A percentile compares a stretch with the other conserved stretches of the same genome.
phyloP scores from a whole-genome alignment of 2,113 vertebrate genomes.

The Thryonomys swinderianus region DNA sequence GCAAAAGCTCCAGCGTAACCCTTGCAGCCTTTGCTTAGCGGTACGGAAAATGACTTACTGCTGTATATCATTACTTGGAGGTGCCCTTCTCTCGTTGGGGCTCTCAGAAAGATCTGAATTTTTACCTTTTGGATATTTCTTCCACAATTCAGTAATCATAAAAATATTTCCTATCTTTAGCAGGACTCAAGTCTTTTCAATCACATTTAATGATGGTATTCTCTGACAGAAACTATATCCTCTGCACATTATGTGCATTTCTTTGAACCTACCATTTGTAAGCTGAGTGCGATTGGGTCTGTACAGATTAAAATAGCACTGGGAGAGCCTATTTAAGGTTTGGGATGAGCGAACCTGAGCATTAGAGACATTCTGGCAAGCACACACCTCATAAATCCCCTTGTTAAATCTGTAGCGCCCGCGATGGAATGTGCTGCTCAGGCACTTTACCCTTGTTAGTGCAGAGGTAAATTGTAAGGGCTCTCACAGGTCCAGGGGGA shows the following conservation, averaged over 20 bases:
- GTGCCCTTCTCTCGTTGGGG: neutral
- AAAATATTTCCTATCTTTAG: slow-evolving; percentile 51
- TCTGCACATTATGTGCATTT: slow-evolving; percentile 57
- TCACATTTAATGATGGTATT: slow-evolving; percentile 75
- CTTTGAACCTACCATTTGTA: slow-evolving; percentile 55
- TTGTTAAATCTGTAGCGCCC: slow-evolving; percentile 63
- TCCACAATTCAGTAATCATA: slow-evolving; percentile 21
- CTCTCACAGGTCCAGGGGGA: slow-evolving; percentile 14
- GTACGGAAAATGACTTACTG: slow-evolving; percentile 16
- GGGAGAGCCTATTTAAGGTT: slow-evolving; percentile 75
- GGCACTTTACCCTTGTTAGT: slow-evolving; percentile 69
- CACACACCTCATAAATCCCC: slow-evolving; percentile 1
- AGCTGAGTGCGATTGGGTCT: slow-evolving; percentile 67
- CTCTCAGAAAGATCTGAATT: slow-evolving; percentile 6
- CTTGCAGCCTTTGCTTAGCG: slow-evolving; percentile 15
- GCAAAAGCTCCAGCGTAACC: neutral
- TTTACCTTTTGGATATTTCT: slow-evolving; percentile 60
- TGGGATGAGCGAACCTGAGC: slow-evolving; percentile 74
- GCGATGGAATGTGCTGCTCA: slow-evolving; percentile 61
- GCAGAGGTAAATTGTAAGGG: slow-evolving; percentile 73
- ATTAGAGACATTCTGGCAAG: slow-evolving; percentile 74
- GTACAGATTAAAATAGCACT: slow-evolving; percentile 73
- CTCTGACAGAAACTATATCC: slow-evolving; percentile 51
- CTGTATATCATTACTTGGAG: neutral
- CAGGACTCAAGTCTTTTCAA: slow-evolving; percentile 66